Conservation (phyloP, 2,113 vertebrate genomes). For the Hippocampus barbouri region DNA sequence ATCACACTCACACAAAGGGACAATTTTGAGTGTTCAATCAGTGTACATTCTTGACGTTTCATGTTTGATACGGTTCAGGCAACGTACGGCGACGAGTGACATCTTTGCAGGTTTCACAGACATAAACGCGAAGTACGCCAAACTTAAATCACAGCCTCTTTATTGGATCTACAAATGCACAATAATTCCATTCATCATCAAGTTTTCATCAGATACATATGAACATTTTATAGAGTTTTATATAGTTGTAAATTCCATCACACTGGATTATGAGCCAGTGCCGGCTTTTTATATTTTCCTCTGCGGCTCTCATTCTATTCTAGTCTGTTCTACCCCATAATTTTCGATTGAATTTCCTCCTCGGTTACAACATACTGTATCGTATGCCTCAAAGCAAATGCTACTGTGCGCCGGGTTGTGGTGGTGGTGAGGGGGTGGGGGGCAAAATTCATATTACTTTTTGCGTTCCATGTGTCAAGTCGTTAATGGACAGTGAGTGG, state of each 20-base stretch:
- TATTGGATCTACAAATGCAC: not conserved
- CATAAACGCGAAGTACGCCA: not conserved
- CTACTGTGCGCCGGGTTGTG: conserved; percentile 30
- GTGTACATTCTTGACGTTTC: too few relatives aligned
- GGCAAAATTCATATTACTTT: conserved; percentile 65
- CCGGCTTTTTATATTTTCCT: conserved; percentile 14
- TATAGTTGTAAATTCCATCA: conserved; percentile 1
- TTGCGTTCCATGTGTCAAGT: conserved; percentile 60
- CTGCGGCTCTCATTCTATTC: conserved; percentile 36
- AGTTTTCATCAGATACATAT: not conserved
- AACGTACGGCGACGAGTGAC: not conserved
- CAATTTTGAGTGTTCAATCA: not conserved
- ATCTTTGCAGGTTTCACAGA: not conserved
- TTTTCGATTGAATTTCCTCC: conserved; percentile 45
- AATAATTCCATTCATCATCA: not conserved
- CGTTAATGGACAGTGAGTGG: conserved; percentile 70
- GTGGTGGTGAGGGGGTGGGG: conserved; percentile 4
- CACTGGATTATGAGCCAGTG: conserved; percentile 3
- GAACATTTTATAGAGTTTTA: conserved; percentile 2
- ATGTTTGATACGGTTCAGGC: not conserved
- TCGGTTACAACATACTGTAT: conserved; percentile 51
- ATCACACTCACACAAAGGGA: not conserved
- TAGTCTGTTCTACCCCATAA: conserved; percentile 34
- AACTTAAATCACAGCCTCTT: not conserved
- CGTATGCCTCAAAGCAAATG: conserved; percentile 64